Evolutionary conservation across 53 echinoderm and acorn worm genomes (phyloP), one percentile per base, ranked within the genome.

Genomic region (Pentamera pediparva): DNA sequence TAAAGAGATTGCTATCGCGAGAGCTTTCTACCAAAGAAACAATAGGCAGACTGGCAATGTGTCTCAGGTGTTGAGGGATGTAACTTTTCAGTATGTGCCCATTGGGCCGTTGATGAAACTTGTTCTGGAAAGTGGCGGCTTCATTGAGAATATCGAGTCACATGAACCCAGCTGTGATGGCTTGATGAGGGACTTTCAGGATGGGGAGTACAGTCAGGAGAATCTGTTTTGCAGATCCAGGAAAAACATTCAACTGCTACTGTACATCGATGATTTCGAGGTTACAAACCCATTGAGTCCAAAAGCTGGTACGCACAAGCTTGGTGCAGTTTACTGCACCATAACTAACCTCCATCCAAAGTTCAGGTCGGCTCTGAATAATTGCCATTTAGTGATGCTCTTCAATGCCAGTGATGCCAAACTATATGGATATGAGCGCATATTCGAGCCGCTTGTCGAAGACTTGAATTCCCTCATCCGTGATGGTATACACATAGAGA

Each of bases 311-410:
- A 48, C 48, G 8, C 70, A 47, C 34, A 70, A 70, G 21, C 31
- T 83, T 4, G 78, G 72, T 24, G 84, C 62, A 39, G 61, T 84
- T 20, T 83, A 83, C 48, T 76, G 58, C n/a, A 76, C 70, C 20
- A 58, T 83, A 13, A 69, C 61, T 18, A 84, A 76, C 40, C 11
- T 78, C 6, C 84, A n/a, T 7, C 79, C 79, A 29, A 79, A 75
- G 35, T 74, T 56, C 52, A 72, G 64, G 35, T 79, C 79, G 37
- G 30, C 85, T 11, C 25, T 85, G 18, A 65, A 59, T 13, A 78
- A 83, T 37, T 64, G 77, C 38, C 55, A 52, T 53, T 27, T 83
- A 19, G 15, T 76, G 13, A 56, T 58, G 49, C 34, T 83, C 27
- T 84, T 70, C 78, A 78, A 65, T 78, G 26, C 48, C 25, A 10